Base-by-base conservation (phyloP, 2,113 vertebrate genomes). In the Takifugu bimaculatus region DNA sequence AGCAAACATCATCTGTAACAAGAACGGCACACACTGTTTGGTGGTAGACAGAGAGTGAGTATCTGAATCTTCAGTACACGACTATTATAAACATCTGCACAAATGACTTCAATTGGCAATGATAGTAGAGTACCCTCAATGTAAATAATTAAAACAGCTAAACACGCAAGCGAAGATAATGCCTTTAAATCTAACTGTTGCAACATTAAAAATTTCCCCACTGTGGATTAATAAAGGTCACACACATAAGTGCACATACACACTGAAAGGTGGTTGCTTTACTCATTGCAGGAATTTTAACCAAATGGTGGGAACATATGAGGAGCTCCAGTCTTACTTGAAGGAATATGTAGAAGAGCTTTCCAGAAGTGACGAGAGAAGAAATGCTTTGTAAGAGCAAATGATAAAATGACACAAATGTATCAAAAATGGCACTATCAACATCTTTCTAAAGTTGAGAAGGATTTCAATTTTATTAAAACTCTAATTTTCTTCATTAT, bases 41-140 rank as follows among this genome's bases (percentile, higher is more conserved):
- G 93, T 94, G 35, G 92, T 97, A 79, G 95, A 96, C 50, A 90
- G 95, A 92, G 94, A 95, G 95, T 98, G 80, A 95, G 95, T 94
- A 59, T 1, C 28, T 43, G 5, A 2, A 20, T 26, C 6, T 5
- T 53, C 50, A 13, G 20, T 59, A 13, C 1, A 39, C 7, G 35
- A 39, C 35, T 39, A 4, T 10, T 11, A 39, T 39, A 6, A 39
- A 39, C 4, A 10, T 39, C 11, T 39, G 35, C 35, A 39, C 35
- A 9, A 2, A 10, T 39, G 35, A 10, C 35, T 39, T 39, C 11
- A 39, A 9, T 10, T 39, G 9, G 7, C 35, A 2, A 10, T 11
- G 35, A 39, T 6, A 39, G 7, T 2, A 39, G 7, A 2, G 35
- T 39, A 10, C 35, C 2, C 2, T 2, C 1, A 39, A 10, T 39